phyloP scores from a whole-genome alignment of 2,888 invertebrate species.

The Drosophila mulleri region DNA sequence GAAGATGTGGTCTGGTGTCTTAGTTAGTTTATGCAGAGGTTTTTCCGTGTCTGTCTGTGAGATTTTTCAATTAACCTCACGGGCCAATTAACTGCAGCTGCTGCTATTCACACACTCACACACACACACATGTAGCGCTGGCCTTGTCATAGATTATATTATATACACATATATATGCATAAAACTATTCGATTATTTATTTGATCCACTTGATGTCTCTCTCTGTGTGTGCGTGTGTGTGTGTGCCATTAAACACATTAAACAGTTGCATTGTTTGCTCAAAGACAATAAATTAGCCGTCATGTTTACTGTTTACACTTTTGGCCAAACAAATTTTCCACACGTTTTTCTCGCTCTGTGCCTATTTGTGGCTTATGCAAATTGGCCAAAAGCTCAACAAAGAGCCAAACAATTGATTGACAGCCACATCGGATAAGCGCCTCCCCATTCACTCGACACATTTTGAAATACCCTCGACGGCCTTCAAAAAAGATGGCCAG shows the following conservation, averaged over 20 bases:
- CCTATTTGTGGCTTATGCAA: conserved; percentile 42
- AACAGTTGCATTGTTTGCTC: conserved; percentile 30
- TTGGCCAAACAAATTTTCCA: conserved; percentile 33
- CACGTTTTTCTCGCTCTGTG: neutral
- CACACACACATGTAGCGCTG: neutral
- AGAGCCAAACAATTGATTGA: conserved; percentile 33
- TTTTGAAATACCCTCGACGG: conserved; percentile 14
- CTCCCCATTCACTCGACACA: conserved; percentile 1
- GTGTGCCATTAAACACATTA: conserved; percentile 22
- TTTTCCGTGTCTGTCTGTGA: conserved; percentile 43
- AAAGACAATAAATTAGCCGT: conserved; percentile 34
- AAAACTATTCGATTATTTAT: conserved; percentile 33
- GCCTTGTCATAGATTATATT: conserved; percentile 36
- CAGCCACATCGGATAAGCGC: conserved; percentile 43
- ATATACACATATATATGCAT: conserved; percentile 2
- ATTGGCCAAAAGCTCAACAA: conserved; percentile 31
- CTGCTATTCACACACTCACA: conserved; percentile 13
- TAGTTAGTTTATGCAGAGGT: neutral
- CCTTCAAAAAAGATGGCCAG: neutral
- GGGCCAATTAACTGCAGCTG: conserved; percentile 56
- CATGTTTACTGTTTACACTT: conserved; percentile 29
- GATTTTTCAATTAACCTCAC: conserved; percentile 72
- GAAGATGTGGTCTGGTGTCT: neutral
- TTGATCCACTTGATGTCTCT: conserved; percentile 16
- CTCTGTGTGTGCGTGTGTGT: neutral